Percentiles rank a stretch among this genome's conserved stretches.
Evolutionary conservation across 2,113 vertebrate species (phyloP).

Genomic region (Sylvietta virens): DNA sequence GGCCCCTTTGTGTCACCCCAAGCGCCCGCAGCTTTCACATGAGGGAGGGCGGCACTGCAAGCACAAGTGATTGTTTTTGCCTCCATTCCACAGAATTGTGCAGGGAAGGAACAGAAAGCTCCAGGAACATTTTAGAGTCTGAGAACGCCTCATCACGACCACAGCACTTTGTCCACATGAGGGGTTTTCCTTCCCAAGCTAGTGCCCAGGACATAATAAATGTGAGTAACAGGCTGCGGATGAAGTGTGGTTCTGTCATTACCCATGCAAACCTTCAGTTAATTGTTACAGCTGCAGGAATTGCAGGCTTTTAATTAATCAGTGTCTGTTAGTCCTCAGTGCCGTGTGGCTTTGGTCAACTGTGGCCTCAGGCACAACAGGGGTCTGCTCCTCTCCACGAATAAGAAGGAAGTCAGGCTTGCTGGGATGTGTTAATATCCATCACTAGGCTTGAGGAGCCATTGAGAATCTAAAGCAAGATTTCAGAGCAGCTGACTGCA

Average conservation of each 20-base stretch:
- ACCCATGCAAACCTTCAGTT: neutral
- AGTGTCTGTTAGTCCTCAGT: neutral
- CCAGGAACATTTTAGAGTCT: neutral
- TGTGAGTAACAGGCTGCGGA: constrained; percentile 54
- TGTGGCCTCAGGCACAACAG: neutral
- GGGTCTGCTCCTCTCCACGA: fast-evolving
- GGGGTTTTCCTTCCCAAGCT: constrained; percentile 82
- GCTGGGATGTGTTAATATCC: neutral
- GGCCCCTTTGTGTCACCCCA: neutral
- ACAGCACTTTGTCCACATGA: constrained; percentile 77
- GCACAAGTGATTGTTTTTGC: neutral
- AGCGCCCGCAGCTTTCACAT: fast-evolving
- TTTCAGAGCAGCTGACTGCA: neutral
- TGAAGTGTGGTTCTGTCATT: neutral
- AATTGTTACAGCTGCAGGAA: neutral
- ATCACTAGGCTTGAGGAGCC: neutral
- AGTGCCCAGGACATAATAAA: constrained; percentile 83
- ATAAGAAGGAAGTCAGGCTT: neutral
- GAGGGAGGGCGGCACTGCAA: too few species aligned
- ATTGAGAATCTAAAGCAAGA: neutral
- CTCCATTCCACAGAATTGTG: constrained; percentile 4
- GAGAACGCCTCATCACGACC: neutral
- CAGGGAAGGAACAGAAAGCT: constrained; percentile 44
- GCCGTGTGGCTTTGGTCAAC: neutral
- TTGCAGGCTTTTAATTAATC: neutral